phyloP scores from a whole-genome alignment of 1,140 invertebrate genomes.

The Drosophila littoralis region DNA sequence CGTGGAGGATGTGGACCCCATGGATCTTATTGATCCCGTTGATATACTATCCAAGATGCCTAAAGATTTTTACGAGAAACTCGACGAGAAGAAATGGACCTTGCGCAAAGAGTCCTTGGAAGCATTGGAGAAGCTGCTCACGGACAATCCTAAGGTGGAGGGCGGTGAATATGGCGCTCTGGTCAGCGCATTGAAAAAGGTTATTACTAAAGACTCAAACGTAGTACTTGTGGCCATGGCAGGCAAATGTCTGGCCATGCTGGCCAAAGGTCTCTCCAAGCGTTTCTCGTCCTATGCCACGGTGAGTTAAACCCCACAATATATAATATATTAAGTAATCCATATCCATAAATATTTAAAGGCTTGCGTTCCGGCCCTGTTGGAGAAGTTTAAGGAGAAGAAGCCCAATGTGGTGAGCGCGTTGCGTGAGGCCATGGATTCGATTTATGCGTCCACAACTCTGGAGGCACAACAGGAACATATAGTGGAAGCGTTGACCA shows the following conservation, averaged over 20 bases:
- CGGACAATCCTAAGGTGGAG: constrained; percentile 93
- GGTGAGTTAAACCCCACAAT: constrained; percentile 39
- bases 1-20: constrained; percentile 93
- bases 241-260: constrained; percentile 91
- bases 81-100: constrained; percentile 99
- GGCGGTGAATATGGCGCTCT: constrained; percentile 96
- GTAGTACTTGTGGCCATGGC: constrained; percentile 96
- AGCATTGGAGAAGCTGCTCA: constrained; percentile 90
- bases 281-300: constrained; percentile 94
- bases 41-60: constrained; percentile 96
- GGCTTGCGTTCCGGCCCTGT: constrained; percentile 90
- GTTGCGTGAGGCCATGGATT: constrained; percentile 96
- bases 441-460: constrained; percentile 92
- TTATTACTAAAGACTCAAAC: constrained; percentile 97
- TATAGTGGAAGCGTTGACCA: constrained; percentile 92
- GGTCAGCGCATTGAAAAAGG: constrained; percentile 94
- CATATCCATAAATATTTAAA: constrained; percentile 10
- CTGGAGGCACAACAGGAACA: constrained; percentile 96
- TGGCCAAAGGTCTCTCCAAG: constrained; percentile 95
- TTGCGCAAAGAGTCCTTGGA: constrained; percentile 97
- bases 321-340: background rate
- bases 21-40: constrained; percentile 95
- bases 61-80: constrained; percentile 97
- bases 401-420: constrained; percentile 95
- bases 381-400: constrained; percentile 99